A percentile compares a stretch with the other conserved stretches of the same genome.
phyloP scores from a whole-genome alignment of 2,797 vertebrate genomes.

The Schizopygopsis pylzovi region DNA sequence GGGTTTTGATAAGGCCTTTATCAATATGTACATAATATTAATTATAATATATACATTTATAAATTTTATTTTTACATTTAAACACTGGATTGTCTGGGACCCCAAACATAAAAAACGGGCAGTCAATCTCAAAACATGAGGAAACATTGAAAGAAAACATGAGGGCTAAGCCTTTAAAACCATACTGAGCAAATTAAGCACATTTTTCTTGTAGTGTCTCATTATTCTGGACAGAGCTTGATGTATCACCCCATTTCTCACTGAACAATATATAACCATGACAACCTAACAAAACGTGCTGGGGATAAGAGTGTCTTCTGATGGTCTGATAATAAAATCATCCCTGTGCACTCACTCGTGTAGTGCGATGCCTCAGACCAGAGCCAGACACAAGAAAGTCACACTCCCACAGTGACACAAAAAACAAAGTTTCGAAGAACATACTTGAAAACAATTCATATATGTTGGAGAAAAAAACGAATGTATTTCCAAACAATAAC shows the following conservation, averaged over 20 bases:
- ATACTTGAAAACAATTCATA: background rate
- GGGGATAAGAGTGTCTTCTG: constrained; percentile 28
- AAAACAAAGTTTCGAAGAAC: background rate
- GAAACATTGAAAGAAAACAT: constrained; percentile 16
- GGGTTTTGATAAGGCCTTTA: background rate
- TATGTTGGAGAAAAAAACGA: background rate
- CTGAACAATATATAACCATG: constrained; percentile 40
- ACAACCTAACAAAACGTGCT: constrained; percentile 30
- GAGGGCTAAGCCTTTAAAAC: constrained; percentile 28
- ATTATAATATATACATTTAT: background rate
- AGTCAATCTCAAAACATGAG: constrained; percentile 16
- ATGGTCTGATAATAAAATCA: constrained; percentile 43
- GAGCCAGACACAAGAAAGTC: constrained; percentile 7
- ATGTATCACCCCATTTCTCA: constrained; percentile 43
- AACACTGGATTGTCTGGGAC: background rate
- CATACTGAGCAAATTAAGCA: constrained; percentile 34
- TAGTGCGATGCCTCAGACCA: background rate
- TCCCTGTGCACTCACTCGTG: constrained; percentile 18
- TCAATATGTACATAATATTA: background rate
- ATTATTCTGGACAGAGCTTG: constrained; percentile 27
- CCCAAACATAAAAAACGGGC: background rate
- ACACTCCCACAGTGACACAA: background rate
- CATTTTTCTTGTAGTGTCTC: constrained; percentile 33
- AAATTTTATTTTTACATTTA: background rate
- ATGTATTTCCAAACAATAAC: constrained; percentile 22